These are phyloP conservation scores for Hydra vulgaris DNA, from an alignment of 30 jellyfish, hydroid and myxozoan genomes.

Conservation along the genomic window DNA sequence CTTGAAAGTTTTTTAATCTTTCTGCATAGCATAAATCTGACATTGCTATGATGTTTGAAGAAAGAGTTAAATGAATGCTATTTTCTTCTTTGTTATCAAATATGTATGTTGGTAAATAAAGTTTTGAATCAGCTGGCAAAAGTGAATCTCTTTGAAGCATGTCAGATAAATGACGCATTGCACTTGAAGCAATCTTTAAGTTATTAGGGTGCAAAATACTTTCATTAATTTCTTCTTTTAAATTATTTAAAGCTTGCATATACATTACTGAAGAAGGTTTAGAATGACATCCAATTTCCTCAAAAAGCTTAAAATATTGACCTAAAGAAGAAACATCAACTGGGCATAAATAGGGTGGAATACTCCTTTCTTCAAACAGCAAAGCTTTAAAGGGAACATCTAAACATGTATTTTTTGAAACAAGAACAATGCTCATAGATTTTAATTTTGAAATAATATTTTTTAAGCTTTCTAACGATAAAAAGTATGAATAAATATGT, in stretches of 20 bases:
- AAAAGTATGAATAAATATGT: not conserved
- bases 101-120: conserved; percentile 40
- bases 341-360: conserved; percentile 39
- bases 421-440: conserved; percentile 10
- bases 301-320: conserved; percentile 21
- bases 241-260: conserved; percentile 9
- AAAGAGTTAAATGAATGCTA: conserved; percentile 5
- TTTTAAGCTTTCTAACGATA: not conserved
- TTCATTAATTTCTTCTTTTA: not conserved
- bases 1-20: conserved; percentile 20
- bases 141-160: not conserved
- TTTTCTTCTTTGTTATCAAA: not conserved
- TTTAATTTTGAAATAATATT: not conserved
- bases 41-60: conserved; percentile 25
- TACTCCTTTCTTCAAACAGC: not conserved
- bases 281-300: conserved; percentile 26
- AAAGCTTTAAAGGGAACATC: conserved; percentile 30
- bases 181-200: not conserved
- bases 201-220: conserved; percentile 31
- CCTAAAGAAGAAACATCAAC: conserved; percentile 22
- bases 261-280: conserved; percentile 21
- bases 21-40: conserved; percentile 36
- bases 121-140: not conserved
- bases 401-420: not conserved
- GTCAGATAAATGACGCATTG: not conserved